phyloP scores from a whole-genome alignment of 2,888 invertebrate genomes.

The Meiosimyza decipiens region DNA sequence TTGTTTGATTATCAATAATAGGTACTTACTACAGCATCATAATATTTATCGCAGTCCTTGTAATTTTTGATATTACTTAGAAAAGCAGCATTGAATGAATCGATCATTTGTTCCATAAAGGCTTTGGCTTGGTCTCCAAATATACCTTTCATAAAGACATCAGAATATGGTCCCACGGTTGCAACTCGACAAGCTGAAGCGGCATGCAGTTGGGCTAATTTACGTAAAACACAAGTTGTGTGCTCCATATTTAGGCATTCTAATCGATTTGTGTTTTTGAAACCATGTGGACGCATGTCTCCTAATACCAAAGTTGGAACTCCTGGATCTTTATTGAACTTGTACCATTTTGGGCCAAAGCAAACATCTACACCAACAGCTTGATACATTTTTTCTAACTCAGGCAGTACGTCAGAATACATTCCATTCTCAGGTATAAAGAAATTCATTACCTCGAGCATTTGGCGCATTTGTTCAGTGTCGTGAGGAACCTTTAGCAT shows the following conservation, averaged over 20 bases:
- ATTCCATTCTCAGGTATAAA: conserved; percentile 50
- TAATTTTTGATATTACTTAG: conserved; percentile 42
- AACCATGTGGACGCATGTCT: conserved; percentile 56
- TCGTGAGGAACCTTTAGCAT: conserved; percentile 59
- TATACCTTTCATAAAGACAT: conserved; percentile 24
- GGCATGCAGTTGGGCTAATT: conserved; percentile 63
- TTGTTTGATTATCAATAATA: neutral
- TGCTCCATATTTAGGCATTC: conserved; percentile 58
- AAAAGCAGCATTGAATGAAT: conserved; percentile 36
- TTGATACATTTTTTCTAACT: conserved; percentile 51
- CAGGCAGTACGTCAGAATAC: conserved; percentile 53
- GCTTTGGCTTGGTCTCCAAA: conserved; percentile 33
- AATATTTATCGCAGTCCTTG: conserved; percentile 48
- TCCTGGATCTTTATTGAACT: conserved; percentile 46
- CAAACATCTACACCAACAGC: conserved; percentile 46
- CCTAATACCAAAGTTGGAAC: conserved; percentile 54
- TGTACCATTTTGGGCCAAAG: conserved; percentile 49
- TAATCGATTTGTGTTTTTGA: conserved; percentile 56
- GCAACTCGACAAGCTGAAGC: conserved; percentile 53
- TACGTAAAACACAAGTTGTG: conserved; percentile 53
- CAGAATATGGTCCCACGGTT: conserved; percentile 48
- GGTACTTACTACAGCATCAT: conserved; percentile 48
- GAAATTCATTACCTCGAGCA: conserved; percentile 49
- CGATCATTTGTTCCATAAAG: conserved; percentile 36
- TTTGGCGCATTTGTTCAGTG: conserved; percentile 44